Conservation (phyloP, 2,797 vertebrate genomes). For the Channa striata region DNA sequence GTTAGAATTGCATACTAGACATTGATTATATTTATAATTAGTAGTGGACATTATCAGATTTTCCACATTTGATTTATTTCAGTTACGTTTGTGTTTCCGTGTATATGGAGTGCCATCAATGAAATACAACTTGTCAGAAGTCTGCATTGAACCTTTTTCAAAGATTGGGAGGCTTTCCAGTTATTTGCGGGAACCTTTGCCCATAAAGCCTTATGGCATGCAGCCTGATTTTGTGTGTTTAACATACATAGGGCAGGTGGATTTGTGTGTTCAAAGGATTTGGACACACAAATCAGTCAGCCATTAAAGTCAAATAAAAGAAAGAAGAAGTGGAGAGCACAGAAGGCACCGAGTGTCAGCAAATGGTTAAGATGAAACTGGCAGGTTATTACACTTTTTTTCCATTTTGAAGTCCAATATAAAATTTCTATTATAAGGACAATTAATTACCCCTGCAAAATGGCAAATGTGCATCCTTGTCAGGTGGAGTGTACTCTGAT, state of each 20-base stretch:
- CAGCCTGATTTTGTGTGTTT: slow-evolving; percentile 26
- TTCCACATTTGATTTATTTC: slow-evolving; percentile 58
- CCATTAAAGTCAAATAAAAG: slow-evolving; percentile 60
- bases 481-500: slow-evolving; percentile 99
- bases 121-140: slow-evolving; percentile 22
- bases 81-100: slow-evolving; percentile 41
- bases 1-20: slow-evolving; percentile 70
- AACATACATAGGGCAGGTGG: slow-evolving; percentile 29
- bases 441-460: slow-evolving; percentile 99
- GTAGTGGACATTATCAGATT: slow-evolving; percentile 75
- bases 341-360: slow-evolving; percentile 78
- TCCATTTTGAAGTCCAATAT: slow-evolving; percentile 99
- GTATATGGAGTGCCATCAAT: slow-evolving; percentile 37
- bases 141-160: neutral
- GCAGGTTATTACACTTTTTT: slow-evolving; percentile 98
- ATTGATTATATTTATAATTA: slow-evolving; percentile 79
- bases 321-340: slow-evolving; percentile 53
- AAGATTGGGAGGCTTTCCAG: slow-evolving; percentile 1
- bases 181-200: slow-evolving; percentile 38
- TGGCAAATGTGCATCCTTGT: slow-evolving; percentile 99
- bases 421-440: slow-evolving; percentile 99
- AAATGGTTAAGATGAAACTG: slow-evolving; percentile 96
- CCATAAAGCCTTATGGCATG: slow-evolving; percentile 12
- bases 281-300: slow-evolving; percentile 55
- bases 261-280: slow-evolving; percentile 18